Evolutionary conservation across 2,888 invertebrate genomes (phyloP), one percentile per base, ranked within the genome.

Genomic region (Tachina lurida): DNA sequence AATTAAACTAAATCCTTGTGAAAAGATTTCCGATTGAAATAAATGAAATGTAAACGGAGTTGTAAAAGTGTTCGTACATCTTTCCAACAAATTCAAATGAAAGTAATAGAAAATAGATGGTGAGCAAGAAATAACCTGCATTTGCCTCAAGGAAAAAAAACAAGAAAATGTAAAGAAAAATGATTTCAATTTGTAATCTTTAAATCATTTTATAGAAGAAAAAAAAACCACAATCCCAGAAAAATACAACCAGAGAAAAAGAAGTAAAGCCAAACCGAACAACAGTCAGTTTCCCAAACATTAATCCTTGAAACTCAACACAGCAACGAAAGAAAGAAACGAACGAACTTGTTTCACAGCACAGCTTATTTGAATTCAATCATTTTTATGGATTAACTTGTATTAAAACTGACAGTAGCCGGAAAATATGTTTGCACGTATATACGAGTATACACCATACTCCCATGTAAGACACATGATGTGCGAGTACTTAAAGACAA

Each of bases 361-460:
- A 67, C 73, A 67, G 83, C 83, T 84, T 70, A 81, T 81, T 80
- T 84, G 54, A 71, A 86, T 80, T 86, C 83, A 86, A 86, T 86
- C 86, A 86, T 83, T 80, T 86, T 79, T 73, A 76, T 83, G 86
- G 86, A 86, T 86, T 86, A 86, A 80, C 76, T 83, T 79, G 86
- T 83, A 86, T 76, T 86, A 80, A 86, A 83, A 86, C 79, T 83
- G 86, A 86, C 86, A 86, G 86, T 63, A 86, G 86, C 86, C 79
- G 86, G 79, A 83, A 83, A 80, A 86, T 68, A 31, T 31, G 7
- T 31, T 7, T 31, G 31, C 31, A 5, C 31, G 7, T 31, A 7
- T 0, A 31, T 31, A n/a, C n/a, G n/a, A n/a, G n/a, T n/a, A 47
- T 19, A 43, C 17, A 31, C 49, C 67, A 22, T n/a, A 62, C 80